A percentile compares a stretch with the other conserved stretches of the same genome.
Evolutionary conservation across 2,113 vertebrate species (phyloP).

Genomic region (Rhabdornis inornatus): DNA sequence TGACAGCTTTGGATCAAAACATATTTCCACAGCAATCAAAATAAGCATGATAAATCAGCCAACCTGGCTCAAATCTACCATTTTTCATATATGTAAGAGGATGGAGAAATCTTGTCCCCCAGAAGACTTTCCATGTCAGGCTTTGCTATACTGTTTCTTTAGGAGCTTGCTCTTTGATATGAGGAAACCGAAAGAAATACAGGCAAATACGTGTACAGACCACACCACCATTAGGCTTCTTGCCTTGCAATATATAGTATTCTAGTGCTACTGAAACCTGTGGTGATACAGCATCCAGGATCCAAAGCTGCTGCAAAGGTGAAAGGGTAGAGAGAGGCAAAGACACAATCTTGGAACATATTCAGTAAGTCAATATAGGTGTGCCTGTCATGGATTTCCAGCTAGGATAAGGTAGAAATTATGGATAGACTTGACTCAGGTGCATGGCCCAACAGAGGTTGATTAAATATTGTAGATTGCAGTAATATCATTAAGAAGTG

Average conservation of each 20-base stretch:
- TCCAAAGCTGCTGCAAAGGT: background rate
- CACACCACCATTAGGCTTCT: background rate
- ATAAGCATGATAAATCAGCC: background rate
- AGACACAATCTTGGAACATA: fast-evolving
- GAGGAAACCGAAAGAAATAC: background rate
- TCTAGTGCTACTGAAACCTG: background rate
- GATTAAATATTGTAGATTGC: background rate
- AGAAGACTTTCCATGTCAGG: background rate
- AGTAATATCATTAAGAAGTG: background rate
- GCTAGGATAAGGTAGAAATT: background rate
- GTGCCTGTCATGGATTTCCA: background rate
- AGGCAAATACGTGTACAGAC: background rate
- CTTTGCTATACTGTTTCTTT: background rate
- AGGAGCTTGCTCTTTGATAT: background rate
- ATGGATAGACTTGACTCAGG: background rate
- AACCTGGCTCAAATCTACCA: background rate
- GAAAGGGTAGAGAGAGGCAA: background rate
- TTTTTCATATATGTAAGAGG: background rate
- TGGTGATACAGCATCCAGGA: background rate
- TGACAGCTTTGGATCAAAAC: background rate
- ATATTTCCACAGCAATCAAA: background rate
- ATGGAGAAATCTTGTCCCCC: background rate
- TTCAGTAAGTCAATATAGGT: background rate
- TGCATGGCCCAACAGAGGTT: background rate
- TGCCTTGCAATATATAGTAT: background rate